Evolutionary conservation across 2,113 vertebrate genomes (phyloP).

Genomic region (Piliocolobus tephrosceles): DNA sequence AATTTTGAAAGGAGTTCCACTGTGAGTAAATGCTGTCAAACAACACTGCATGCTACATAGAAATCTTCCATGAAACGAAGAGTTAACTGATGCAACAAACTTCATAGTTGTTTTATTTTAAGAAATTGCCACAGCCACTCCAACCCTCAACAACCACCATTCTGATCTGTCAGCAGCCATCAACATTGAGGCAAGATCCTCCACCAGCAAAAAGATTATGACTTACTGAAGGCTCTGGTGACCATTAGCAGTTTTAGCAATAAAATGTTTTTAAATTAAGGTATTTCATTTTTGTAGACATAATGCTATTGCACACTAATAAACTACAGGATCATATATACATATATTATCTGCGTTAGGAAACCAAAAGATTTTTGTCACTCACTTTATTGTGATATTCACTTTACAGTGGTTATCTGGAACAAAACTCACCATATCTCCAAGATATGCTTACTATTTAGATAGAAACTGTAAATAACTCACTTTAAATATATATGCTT

Average conservation of each 20-base stretch:
- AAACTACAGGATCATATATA: not conserved
- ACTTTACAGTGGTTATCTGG: not conserved
- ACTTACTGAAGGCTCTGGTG: not conserved
- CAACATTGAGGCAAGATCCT: not conserved
- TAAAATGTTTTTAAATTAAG: not conserved
- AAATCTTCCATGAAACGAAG: not conserved
- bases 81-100: not conserved
- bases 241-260: not conserved
- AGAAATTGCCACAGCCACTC: not conserved
- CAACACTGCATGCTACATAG: too few species aligned
- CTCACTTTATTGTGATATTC: not conserved
- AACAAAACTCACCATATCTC: not conserved
- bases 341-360: not conserved
- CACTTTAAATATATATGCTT: not conserved
- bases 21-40: not conserved
- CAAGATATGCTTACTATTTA: not conserved
- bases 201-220: not conserved
- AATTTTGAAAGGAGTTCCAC: not conserved
- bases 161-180: not conserved
- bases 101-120: not conserved
- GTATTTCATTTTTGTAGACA: not conserved
- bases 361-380: not conserved
- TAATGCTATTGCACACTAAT: not conserved
- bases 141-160: not conserved
- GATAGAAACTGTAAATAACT: slow-evolving; percentile 2